phyloP scores from a whole-genome alignment of 2,113 vertebrate genomes.

The Rhabdornis inornatus region DNA sequence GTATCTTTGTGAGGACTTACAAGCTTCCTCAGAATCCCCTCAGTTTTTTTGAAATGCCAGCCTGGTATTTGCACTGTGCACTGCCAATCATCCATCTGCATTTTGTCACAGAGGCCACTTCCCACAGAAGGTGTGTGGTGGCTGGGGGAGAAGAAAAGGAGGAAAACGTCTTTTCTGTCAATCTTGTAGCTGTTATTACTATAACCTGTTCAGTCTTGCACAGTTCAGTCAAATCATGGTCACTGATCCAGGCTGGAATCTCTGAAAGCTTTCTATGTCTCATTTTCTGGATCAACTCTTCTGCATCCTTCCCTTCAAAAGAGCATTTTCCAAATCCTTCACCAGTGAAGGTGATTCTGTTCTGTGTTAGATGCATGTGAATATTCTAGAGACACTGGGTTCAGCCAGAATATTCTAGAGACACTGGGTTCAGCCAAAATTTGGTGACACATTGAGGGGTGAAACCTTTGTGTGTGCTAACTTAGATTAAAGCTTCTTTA shows the following conservation, averaged over 20 bases:
- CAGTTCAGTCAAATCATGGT: neutral
- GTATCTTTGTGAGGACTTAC: conserved; percentile 9
- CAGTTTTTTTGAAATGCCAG: neutral
- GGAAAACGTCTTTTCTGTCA: neutral
- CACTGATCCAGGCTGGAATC: neutral
- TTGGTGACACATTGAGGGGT: neutral
- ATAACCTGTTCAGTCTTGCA: neutral
- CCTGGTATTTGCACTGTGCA: neutral
- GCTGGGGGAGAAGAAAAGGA: neutral
- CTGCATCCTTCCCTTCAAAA: neutral
- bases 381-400: no score
- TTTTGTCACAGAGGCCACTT: neutral
- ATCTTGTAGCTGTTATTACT: neutral
- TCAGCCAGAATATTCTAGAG: neutral
- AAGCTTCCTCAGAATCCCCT: neutral
- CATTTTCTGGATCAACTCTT: neutral
- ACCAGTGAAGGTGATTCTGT: neutral
- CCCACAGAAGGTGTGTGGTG: neutral
- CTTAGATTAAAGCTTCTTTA: neutral
- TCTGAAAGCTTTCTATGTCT: neutral
- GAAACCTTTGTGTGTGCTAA: neutral
- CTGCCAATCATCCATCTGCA: neutral
- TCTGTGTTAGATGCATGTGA: neutral
- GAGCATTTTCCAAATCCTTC: neutral
- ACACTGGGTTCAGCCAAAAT: neutral